A percentile compares a stretch with the other conserved stretches of the same genome.
These are phyloP conservation scores for Calypte anna DNA, from an alignment of 2,113 vertebrate species.

Conservation along the genomic window DNA sequence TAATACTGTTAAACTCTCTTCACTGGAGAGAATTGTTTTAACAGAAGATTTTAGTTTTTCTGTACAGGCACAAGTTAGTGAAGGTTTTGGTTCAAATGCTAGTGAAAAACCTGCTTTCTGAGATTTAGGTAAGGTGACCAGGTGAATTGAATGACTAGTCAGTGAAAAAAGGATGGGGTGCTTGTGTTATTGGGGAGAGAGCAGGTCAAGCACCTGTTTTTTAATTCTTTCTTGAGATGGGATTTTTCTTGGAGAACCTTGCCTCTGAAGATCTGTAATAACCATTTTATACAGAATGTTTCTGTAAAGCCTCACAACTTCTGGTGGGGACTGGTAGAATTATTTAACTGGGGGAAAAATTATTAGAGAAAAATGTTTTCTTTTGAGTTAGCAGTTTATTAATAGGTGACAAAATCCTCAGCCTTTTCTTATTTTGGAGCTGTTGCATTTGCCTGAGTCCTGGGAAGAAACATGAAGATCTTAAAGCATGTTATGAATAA, in stretches of 20 bases:
- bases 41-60: neutral
- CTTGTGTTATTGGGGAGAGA: neutral
- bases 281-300: neutral
- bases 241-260: neutral
- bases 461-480: conserved; percentile 38
- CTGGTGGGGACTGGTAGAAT: neutral
- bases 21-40: neutral
- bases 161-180: neutral
- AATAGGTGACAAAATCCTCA: neutral
- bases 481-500: neutral
- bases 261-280: neutral
- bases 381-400: neutral
- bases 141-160: neutral
- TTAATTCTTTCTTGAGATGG: neutral
- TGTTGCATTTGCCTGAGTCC: neutral
- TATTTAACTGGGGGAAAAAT: neutral
- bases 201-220: neutral
- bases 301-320: neutral
- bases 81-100: neutral
- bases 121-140: neutral
- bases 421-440: neutral
- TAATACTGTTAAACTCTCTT: neutral
- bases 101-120: neutral
- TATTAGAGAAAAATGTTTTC: neutral
- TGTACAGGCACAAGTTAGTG: neutral